Base-by-base conservation (phyloP, 2,888 invertebrate species). In the Dilophus febrilis region DNA sequence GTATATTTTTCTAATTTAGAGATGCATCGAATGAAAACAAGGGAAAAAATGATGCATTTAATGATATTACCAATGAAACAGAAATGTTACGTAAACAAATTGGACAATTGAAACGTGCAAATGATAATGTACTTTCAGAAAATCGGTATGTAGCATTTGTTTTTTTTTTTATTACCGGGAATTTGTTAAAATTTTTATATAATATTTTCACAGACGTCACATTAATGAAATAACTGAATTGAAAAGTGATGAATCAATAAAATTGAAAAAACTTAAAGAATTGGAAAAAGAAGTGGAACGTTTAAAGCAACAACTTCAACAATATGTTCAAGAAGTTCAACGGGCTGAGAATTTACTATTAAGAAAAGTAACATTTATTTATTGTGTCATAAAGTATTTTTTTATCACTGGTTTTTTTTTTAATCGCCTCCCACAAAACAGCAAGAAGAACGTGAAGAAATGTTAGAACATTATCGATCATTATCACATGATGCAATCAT, bases 321-420 rank as follows among this genome's bases (percentile, higher is more conserved):
- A 82, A 51, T 86, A 86, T 61, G 82, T 85, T 5, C 72, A 74
- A 49, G 83, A 85, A 66, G 77, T 86, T 13, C 75, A 80, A 52
- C 68, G 80, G 49, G 78, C 79, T 44, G 84, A 85, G 58, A 83
- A 85, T 50, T 60, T 83, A 42, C 65, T 85, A 26, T 70, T 75
- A 42, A 68, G 75, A 48, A 77, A 77, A 63, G 76, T 74, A 49
- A 32, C 8, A 7, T 13, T 3, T 4, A 32, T 14, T 13, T 14
- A 32, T 6, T 32, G 16, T 13, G 14, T 32, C 4, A 13, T 3
- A 6, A 14, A 32, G 3, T 7, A 14, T 26, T 39, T 17, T 19
- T 19, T 13, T 36, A 32, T 37, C n/a, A n/a, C n/a, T 35, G 41
- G 29, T 40, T 29, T 41, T 39, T 40, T 11, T 49, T 4, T 22